These are phyloP conservation scores for Phasia obesa DNA, from an alignment of 2,888 invertebrate genomes.

Conservation along the genomic window DNA sequence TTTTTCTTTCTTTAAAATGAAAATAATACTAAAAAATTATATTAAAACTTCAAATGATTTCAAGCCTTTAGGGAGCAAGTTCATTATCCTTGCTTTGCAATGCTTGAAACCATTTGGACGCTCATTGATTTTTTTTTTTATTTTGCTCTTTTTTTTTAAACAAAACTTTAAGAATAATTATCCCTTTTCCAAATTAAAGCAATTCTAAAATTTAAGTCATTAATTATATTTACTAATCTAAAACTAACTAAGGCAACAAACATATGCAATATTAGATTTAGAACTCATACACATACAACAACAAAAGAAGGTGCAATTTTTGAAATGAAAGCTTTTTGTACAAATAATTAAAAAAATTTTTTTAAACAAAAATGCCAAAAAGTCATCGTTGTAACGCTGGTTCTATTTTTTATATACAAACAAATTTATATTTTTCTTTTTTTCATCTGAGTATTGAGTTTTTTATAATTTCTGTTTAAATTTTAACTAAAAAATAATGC, in stretches of 20 bases:
- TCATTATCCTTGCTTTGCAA: constrained; percentile 11
- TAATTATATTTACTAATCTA: constrained; percentile 48
- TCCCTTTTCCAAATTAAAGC: constrained; percentile 39
- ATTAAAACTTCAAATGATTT: constrained; percentile 66
- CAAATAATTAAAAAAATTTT: constrained; percentile 23
- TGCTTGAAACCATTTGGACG: constrained; percentile 68
- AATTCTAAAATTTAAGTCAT: constrained; percentile 56
- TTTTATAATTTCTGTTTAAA: constrained; percentile 38
- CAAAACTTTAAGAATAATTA: not conserved
- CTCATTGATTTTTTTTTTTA: constrained; percentile 30
- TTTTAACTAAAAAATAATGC: constrained; percentile 24
- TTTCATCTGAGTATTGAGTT: too few species aligned
- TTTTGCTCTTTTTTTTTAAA: constrained; percentile 3
- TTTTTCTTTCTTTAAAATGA: constrained; percentile 20
- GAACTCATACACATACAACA: constrained; percentile 12
- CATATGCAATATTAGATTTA: constrained; percentile 66
- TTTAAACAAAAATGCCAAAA: not conserved
- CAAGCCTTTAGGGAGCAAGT: constrained; percentile 20
- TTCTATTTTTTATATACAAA: constrained; percentile 47
- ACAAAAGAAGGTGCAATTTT: constrained; percentile 60
- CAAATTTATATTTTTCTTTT: constrained; percentile 11
- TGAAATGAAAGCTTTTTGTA: constrained; percentile 47
- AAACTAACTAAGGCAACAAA: constrained; percentile 60
- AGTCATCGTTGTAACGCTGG: constrained; percentile 28
- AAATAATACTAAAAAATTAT: not conserved